These are phyloP conservation scores for Gibbula magus DNA, from an alignment of 2,888 invertebrate species.

Conservation along the genomic window DNA sequence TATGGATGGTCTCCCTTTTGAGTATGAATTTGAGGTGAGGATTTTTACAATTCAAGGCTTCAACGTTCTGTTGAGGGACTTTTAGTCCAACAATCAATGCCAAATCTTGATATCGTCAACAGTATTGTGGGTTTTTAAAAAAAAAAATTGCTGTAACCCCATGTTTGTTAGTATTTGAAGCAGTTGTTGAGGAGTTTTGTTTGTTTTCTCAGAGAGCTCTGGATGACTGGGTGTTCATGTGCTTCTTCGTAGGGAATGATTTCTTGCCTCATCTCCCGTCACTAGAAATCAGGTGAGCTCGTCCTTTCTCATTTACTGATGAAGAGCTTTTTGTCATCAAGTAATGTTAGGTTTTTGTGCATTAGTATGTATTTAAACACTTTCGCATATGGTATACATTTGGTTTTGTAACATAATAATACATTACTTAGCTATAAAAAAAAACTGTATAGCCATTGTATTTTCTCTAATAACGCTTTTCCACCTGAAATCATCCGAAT, in stretches of 20 bases:
- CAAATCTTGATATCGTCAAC: no score
- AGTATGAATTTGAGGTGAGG: conserved; percentile 89
- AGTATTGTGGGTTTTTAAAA: no score
- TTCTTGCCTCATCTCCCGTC: conserved; percentile 98
- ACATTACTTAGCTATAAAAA: background rate
- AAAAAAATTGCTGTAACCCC: background rate
- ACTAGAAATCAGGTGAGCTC: conserved; percentile 85
- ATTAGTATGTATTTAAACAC: no score
- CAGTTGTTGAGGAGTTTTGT: background rate
- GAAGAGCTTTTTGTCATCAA: no score
- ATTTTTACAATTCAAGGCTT: background rate
- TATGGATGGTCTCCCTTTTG: conserved; percentile 92
- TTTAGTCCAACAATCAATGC: no score
- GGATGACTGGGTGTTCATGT: conserved; percentile 99
- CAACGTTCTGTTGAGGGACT: no score
- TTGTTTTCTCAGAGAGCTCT: conserved; percentile 81
- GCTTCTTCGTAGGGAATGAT: conserved; percentile 99
- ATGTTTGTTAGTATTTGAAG: background rate
- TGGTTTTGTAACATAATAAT: no score
- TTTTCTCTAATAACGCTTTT: background rate
- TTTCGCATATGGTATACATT: no score
- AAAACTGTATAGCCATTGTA: background rate
- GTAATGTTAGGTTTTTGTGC: no score
- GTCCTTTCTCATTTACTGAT: no score
- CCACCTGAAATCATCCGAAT: background rate